Evolutionary conservation across 2,797 vertebrate species (phyloP).

Genomic region (Smutsia temminckii): DNA sequence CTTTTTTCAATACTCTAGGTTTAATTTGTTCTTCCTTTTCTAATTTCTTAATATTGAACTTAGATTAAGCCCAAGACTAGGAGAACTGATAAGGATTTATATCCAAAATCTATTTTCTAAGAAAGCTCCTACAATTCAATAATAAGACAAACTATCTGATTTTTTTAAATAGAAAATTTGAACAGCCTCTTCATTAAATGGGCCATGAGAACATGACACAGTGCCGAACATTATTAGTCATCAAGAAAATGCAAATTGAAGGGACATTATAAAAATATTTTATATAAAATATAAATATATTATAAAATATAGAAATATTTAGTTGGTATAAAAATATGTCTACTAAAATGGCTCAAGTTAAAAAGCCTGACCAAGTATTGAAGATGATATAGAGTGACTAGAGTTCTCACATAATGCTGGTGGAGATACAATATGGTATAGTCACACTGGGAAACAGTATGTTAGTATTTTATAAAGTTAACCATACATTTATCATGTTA

Average conservation of each 20-base stretch:
- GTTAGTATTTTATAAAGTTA: background rate
- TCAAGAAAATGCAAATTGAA: background rate
- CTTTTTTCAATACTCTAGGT: background rate
- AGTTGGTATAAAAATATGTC: background rate
- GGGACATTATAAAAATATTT: background rate
- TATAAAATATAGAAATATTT: background rate
- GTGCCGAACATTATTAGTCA: background rate
- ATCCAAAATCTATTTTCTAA: background rate
- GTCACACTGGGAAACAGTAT: background rate
- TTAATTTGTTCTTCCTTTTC: background rate
- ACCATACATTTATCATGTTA: background rate
- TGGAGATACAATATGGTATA: background rate
- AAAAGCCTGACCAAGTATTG: background rate
- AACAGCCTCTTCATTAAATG: background rate
- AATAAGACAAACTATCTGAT: background rate
- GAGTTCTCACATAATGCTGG: background rate
- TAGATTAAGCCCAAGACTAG: background rate
- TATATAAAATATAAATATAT: background rate
- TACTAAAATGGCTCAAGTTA: background rate
- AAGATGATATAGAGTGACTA: background rate
- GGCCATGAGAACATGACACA: background rate
- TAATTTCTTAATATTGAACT: background rate
- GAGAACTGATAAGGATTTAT: background rate
- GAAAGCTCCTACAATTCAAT: background rate
- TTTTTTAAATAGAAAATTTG: background rate